Conservation (phyloP, 2,888 invertebrate genomes). For the Cordylochernes scorpioides region DNA sequence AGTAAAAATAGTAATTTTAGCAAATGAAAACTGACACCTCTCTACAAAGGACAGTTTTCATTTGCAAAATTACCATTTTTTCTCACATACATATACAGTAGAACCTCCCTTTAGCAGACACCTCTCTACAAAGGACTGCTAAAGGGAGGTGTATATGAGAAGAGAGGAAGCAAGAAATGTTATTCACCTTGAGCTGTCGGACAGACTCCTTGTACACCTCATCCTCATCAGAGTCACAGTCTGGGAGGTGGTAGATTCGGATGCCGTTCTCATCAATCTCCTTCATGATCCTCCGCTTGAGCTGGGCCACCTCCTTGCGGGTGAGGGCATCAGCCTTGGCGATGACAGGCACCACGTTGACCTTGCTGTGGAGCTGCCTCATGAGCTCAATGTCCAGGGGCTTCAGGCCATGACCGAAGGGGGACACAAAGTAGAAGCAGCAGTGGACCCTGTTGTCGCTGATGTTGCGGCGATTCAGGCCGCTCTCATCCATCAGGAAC, state of each 20-base stretch:
- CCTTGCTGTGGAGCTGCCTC: constrained; percentile 78
- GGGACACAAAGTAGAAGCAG: constrained; percentile 89
- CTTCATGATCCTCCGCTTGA: constrained; percentile 64
- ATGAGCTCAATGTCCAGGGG: constrained; percentile 82
- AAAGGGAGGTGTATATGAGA: too few relatives aligned
- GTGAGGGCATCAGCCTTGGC: constrained; percentile 81
- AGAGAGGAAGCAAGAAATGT: constrained; percentile 1
- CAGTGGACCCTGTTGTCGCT: constrained; percentile 91
- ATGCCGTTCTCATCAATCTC: constrained; percentile 77
- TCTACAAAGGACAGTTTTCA: too few relatives aligned
- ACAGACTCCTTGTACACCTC: constrained; percentile 68
- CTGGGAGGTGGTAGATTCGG: constrained; percentile 75
- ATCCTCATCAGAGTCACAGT: constrained; percentile 79
- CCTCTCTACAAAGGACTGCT: too few relatives aligned
- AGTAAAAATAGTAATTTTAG: too few relatives aligned
- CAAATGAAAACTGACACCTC: too few relatives aligned
- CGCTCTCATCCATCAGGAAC: constrained; percentile 13
- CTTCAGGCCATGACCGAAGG: constrained; percentile 80
- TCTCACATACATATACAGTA: too few relatives aligned
- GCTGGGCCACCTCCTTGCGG: constrained; percentile 57
- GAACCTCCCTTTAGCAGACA: too few relatives aligned
- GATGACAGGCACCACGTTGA: constrained; percentile 84
- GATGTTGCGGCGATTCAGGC: constrained; percentile 60
- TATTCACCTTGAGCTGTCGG: constrained; percentile 45
- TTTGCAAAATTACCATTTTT: too few relatives aligned